phyloP scores from a whole-genome alignment of 2,113 vertebrate genomes.

The Smithornis capensis region DNA sequence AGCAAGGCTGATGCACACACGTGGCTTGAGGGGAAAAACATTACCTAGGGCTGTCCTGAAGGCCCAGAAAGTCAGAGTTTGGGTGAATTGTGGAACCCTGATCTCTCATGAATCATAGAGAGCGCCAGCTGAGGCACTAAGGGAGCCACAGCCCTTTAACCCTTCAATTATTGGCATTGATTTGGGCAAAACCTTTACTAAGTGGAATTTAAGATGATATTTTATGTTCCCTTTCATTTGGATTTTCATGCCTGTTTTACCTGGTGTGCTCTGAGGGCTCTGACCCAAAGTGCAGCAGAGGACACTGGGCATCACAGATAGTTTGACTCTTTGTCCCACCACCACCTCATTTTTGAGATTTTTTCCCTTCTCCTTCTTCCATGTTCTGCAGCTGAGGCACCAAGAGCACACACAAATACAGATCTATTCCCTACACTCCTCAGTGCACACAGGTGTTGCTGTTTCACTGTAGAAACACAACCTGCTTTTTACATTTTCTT shows the following conservation, averaged over 20 bases:
- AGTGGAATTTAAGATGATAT: background rate
- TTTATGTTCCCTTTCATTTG: background rate
- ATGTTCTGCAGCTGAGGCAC: background rate
- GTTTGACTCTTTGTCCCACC: background rate
- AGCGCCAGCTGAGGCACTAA: background rate
- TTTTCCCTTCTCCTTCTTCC: background rate
- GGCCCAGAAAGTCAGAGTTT: background rate
- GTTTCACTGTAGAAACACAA: background rate
- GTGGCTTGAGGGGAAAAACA: background rate
- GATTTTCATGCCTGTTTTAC: background rate
- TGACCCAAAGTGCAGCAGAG: background rate
- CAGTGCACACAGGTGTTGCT: background rate
- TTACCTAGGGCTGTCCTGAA: background rate
- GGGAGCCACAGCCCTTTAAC: background rate
- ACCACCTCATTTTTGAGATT: background rate
- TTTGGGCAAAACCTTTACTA: background rate
- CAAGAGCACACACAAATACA: background rate
- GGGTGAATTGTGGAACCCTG: background rate
- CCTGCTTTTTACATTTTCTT: background rate
- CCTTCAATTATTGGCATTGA: background rate
- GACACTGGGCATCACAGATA: background rate
- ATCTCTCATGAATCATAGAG: background rate
- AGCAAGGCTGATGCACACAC: background rate
- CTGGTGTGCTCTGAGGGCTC: background rate
- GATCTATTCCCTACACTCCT: background rate